Percentiles rank a stretch among this genome's conserved stretches.
These are phyloP conservation scores for Druceiella hillmani DNA, from an alignment of 2,888 invertebrate species.

Conservation along the genomic window DNA sequence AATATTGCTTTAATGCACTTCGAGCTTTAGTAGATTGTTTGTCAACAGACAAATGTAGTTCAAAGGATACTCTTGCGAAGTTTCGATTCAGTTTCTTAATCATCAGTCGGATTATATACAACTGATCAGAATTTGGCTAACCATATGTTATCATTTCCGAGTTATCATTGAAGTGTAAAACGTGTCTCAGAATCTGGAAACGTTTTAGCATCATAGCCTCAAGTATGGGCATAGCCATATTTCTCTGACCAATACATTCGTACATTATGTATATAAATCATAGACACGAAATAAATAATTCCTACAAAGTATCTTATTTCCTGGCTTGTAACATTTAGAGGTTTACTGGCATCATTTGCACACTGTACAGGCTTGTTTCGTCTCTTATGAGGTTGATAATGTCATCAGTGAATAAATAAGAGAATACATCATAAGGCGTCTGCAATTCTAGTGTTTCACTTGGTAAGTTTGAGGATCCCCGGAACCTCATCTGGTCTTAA, in stretches of 20 bases:
- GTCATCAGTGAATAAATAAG: constrained; percentile 16
- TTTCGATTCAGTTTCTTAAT: constrained; percentile 13
- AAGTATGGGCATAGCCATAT: constrained; percentile 7
- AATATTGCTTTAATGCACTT: constrained; percentile 27
- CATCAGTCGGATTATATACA: constrained; percentile 20
- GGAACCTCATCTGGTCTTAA: constrained; percentile 16
- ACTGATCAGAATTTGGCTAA: constrained; percentile 14
- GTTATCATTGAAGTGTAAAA: constrained; percentile 22
- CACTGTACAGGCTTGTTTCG: constrained; percentile 10
- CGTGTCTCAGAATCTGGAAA: constrained; percentile 17
- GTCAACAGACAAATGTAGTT: constrained; percentile 21
- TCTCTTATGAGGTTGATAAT: constrained; percentile 11
- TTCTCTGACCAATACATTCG: constrained; percentile 12
- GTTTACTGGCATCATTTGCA: constrained; percentile 12
- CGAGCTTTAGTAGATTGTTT: constrained; percentile 24
- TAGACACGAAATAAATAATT: constrained; percentile 20
- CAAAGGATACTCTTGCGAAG: constrained; percentile 10
- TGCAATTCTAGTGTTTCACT: neutral
- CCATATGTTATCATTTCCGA: constrained; percentile 9
- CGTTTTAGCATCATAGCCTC: constrained; percentile 17
- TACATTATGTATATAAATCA: constrained; percentile 17
- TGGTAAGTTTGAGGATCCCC: constrained; percentile 14
- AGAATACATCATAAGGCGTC: constrained; percentile 7
- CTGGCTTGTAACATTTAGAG: constrained; percentile 10
- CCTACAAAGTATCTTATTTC: constrained; percentile 19